Evolutionary conservation across 1,140 invertebrate species (phyloP), one percentile per base, ranked within the genome.

Genomic region (Zaprionus camerounensis): DNA sequence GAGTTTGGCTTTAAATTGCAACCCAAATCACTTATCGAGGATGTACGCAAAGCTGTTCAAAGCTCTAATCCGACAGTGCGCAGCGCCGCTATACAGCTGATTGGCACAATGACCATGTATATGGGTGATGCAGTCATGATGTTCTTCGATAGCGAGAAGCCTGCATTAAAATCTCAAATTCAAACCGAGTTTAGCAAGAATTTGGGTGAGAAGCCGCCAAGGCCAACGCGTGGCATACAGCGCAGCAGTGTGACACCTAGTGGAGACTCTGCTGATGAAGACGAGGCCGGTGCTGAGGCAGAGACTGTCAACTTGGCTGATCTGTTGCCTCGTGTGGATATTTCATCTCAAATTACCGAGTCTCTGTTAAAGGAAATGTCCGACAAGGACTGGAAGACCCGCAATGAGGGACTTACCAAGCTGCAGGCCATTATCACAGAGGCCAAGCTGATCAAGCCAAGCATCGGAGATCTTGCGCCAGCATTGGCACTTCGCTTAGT

Each of bases 321-420:
- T 90, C 84, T 96, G 41, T 81, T 97, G 69, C 94, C 96, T 9
- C 93, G 97, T 38, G 95, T 96, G 12, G 98, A 99, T 91, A 97
- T 99, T 59, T 96, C 96, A 70, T 94, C 95, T n/a, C 96, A 96
- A 82, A 96, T 99, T 51, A 98, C 97, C 1, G 96, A 97, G 68
- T 92, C 95, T 1, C 92, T 99, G 1, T 92, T 99, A 1, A 95
- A 94, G 46, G 97, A 99, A 92, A 93, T 99, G 68, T 94, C 95
- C 28, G 98, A 99, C 93, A 99, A 98, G 93, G 98, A 98, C 92
- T 99, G 98, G 98, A 99, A 99, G 94, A 96, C 95, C 61, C 90
- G 92, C n/a, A 93, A 93, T 69, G 92, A 93, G 56, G 92, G 92
- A 7, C 76, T 93, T 3, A 91, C 71, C 20, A 92, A 92, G 70